Evolutionary conservation across 1,140 invertebrate genomes (phyloP).

Genomic region (Atta texana): DNA sequence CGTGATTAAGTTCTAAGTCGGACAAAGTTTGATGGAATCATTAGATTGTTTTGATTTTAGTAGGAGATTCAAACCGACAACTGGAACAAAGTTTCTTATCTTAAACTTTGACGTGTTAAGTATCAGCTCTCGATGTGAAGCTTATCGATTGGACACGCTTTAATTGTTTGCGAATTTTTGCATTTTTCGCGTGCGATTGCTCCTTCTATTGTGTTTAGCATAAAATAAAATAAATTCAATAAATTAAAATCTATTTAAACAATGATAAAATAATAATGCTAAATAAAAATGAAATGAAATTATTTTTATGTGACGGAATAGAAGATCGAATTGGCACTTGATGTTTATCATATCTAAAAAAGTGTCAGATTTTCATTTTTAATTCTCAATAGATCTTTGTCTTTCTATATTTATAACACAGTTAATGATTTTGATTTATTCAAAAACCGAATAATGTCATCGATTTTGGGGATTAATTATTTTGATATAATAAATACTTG

Average conservation of each 20-base stretch:
- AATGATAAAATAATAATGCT: background rate
- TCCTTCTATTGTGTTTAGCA: background rate
- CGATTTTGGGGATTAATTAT: background rate
- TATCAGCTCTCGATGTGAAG: background rate
- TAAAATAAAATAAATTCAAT: background rate
- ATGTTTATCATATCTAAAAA: background rate
- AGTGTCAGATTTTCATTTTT: background rate
- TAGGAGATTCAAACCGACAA: conserved; percentile 8
- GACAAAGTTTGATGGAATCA: conserved; percentile 39
- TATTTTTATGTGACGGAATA: background rate
- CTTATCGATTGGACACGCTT: conserved; percentile 6
- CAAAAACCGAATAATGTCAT: background rate
- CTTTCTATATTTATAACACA: background rate
- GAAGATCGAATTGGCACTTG: background rate
- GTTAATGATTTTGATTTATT: background rate
- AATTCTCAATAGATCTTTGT: background rate
- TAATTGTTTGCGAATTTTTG: conserved; percentile 11
- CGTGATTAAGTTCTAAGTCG: conserved; percentile 45
- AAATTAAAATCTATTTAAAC: background rate
- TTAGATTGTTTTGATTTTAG: conserved; percentile 51
- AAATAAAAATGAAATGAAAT: background rate
- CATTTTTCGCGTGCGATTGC: background rate
- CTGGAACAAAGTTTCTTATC: conserved; percentile 29
- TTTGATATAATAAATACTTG: background rate
- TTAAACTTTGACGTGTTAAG: conserved; percentile 26